Evolutionary conservation across 2,113 vertebrate species (phyloP).

Genomic region (Noctilio leporinus): DNA sequence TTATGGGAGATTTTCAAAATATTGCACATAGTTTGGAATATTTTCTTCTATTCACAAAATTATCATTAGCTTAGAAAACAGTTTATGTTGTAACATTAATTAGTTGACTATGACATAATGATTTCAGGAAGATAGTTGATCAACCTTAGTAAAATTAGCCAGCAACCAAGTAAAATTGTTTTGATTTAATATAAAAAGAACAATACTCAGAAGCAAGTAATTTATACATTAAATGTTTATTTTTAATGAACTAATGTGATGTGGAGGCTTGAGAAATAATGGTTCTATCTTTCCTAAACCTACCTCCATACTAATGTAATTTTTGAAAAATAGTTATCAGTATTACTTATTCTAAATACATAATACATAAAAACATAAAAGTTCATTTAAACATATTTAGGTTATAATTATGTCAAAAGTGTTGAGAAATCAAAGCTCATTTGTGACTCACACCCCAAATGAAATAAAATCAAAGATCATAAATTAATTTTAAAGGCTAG

Average conservation of each 20-base stretch:
- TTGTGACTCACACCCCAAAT: slow-evolving; percentile 36
- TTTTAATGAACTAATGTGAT: neutral
- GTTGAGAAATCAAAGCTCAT: slow-evolving; percentile 17
- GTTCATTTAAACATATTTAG: neutral
- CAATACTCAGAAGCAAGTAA: neutral
- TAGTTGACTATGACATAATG: neutral
- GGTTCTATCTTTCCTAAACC: neutral
- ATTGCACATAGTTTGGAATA: neutral
- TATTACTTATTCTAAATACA: neutral
- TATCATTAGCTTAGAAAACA: neutral
- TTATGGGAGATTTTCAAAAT: neutral
- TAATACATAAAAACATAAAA: neutral
- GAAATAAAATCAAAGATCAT: slow-evolving; percentile 36
- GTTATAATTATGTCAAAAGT: neutral
- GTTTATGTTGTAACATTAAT: neutral
- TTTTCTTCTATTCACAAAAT: neutral
- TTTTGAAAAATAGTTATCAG: neutral
- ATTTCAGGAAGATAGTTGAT: neutral
- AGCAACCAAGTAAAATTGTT: neutral
- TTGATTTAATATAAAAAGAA: neutral
- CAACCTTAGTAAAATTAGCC: neutral
- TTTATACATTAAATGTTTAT: neutral
- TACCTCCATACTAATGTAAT: neutral
- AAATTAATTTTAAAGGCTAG: slow-evolving; percentile 36
- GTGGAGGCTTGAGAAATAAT: neutral